These are phyloP conservation scores for Macrophya annulata DNA, from an alignment of 2,888 invertebrate genomes.

Conservation along the genomic window DNA sequence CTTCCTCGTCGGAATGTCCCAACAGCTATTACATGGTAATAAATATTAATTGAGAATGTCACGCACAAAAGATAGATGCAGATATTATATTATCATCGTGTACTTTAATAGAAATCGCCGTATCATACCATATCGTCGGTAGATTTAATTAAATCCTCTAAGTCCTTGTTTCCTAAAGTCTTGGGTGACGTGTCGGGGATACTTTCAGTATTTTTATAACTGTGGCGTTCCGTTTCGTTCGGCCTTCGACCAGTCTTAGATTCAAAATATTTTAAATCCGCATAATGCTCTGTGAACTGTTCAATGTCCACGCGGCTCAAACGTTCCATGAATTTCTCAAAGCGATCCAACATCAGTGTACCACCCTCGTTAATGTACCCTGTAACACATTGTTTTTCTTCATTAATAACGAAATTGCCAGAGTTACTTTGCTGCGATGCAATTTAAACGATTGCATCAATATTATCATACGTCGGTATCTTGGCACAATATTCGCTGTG, in stretches of 20 bases:
- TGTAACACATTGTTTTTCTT: slow-evolving; percentile 73
- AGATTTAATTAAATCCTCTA: slow-evolving; percentile 84
- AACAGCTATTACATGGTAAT: slow-evolving; percentile 61
- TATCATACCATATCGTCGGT: slow-evolving; percentile 83
- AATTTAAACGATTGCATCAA: too few species aligned
- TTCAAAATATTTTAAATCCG: slow-evolving; percentile 92
- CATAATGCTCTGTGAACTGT: slow-evolving; percentile 88
- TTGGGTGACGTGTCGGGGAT: slow-evolving; percentile 66
- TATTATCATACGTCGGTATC: not conserved
- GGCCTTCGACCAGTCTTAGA: slow-evolving; percentile 87
- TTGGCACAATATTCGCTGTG: not conserved
- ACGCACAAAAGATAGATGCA: not conserved
- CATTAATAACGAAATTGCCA: not conserved
- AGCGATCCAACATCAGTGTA: slow-evolving; percentile 89
- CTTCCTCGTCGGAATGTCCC: slow-evolving; percentile 68
- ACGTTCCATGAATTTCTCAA: slow-evolving; percentile 92
- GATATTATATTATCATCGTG: slow-evolving; percentile 8
- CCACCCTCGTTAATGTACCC: slow-evolving; percentile 97
- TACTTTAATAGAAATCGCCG: not conserved
- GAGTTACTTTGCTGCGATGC: too few species aligned
- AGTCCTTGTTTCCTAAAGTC: slow-evolving; percentile 76
- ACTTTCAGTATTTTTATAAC: slow-evolving; percentile 79
- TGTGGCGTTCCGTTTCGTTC: slow-evolving; percentile 76
- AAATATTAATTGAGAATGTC: slow-evolving; percentile 51
- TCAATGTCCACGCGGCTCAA: slow-evolving; percentile 88